Evolutionary conservation across 2,113 vertebrate genomes (phyloP).

Genomic region (Sakesphorus luctuosus): DNA sequence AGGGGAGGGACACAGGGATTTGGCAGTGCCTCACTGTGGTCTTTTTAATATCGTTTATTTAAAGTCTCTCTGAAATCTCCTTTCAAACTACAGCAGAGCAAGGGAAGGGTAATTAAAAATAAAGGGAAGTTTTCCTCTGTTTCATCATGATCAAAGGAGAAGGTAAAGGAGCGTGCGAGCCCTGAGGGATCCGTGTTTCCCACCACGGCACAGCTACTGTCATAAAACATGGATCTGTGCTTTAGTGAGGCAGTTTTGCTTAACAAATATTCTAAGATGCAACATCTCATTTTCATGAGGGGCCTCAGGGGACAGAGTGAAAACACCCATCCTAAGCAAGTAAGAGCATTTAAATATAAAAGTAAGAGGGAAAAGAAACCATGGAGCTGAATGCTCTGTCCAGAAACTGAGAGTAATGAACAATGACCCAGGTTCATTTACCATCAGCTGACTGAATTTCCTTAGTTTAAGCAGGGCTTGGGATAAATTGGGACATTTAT

Average conservation of each 20-base stretch:
- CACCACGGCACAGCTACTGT: neutral
- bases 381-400: neutral
- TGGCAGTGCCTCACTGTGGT: neutral
- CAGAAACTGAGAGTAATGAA: neutral
- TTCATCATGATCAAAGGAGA: constrained; percentile 33
- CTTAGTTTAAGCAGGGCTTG: neutral
- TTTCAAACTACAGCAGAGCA: neutral
- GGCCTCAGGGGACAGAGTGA: neutral
- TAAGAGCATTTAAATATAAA: neutral
- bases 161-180: neutral
- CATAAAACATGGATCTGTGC: neutral
- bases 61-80: neutral
- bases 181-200: neutral
- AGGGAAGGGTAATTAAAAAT: constrained; percentile 8
- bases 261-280: neutral
- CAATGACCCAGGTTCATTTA: neutral
- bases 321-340: constrained; percentile 17
- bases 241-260: constrained; percentile 18
- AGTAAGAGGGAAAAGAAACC: neutral
- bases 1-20: neutral
- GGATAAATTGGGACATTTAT: constrained; percentile 58
- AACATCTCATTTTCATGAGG: constrained; percentile 18
- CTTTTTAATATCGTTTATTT: neutral
- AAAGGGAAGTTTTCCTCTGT: constrained; percentile 2
- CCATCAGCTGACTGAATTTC: constrained; percentile 22